These are phyloP conservation scores for Chesias legatella DNA, from an alignment of 2,888 invertebrate genomes.

Conservation along the genomic window DNA sequence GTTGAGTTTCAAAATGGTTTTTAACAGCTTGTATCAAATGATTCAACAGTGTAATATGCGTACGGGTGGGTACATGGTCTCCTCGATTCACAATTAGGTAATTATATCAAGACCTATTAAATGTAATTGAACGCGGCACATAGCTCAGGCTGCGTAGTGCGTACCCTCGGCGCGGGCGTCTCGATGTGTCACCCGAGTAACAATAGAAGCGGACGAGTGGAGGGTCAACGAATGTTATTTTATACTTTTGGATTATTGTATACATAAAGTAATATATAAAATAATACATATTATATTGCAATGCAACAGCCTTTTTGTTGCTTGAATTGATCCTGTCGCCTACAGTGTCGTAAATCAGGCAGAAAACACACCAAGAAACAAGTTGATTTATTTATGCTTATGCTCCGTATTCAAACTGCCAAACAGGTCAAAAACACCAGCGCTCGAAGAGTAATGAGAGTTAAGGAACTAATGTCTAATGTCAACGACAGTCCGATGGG, in stretches of 20 bases:
- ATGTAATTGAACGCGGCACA: slow-evolving; percentile 72
- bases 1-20: too few relatives aligned
- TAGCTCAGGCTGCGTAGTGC: slow-evolving; percentile 37
- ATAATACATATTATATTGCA: too few relatives aligned
- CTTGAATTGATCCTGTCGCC: too few relatives aligned
- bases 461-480: too few relatives aligned
- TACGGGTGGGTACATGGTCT: slow-evolving; percentile 31
- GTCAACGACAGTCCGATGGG: too few relatives aligned
- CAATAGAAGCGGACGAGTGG: too few relatives aligned
- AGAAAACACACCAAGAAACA: slow-evolving; percentile 1
- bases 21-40: too few relatives aligned
- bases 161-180: slow-evolving; percentile 18
- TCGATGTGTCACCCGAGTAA: slow-evolving; percentile 44
- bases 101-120: slow-evolving; percentile 75
- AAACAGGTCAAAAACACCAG: slow-evolving; percentile 29
- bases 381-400: slow-evolving; percentile 6
- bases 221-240: too few relatives aligned
- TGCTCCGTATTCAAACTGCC: slow-evolving; percentile 14
- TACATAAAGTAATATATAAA: too few relatives aligned
- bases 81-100: slow-evolving; percentile 62
- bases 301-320: too few relatives aligned
- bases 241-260: too few relatives aligned
- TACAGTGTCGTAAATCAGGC: not conserved
- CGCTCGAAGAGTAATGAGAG: slow-evolving; percentile 33
- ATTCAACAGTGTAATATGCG: not conserved